phyloP scores from a whole-genome alignment of 2,797 vertebrate genomes.

The Trachops cirrhosus region DNA sequence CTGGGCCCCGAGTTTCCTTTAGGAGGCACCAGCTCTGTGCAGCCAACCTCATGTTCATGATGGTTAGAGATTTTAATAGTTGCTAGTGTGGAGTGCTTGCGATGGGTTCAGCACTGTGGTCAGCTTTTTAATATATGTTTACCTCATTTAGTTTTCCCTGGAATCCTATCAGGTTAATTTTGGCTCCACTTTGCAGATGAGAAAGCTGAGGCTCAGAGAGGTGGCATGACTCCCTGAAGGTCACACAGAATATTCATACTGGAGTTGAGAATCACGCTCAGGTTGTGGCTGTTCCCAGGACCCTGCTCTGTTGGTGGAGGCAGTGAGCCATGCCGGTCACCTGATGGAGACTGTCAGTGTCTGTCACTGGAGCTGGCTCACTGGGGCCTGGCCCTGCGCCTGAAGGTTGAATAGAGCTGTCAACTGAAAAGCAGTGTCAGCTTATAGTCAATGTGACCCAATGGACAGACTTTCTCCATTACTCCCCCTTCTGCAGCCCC shows the following conservation, averaged over 20 bases:
- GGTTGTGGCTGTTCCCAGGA: background rate
- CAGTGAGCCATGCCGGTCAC: background rate
- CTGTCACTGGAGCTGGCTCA: background rate
- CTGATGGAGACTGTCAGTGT: background rate
- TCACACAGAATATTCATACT: background rate
- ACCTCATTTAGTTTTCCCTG: background rate
- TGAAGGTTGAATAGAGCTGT: background rate
- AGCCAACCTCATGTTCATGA: background rate
- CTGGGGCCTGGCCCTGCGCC: background rate
- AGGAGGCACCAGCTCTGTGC: background rate
- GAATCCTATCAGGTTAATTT: background rate
- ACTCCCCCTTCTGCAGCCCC: background rate
- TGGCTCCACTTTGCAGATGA: background rate
- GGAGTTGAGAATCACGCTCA: background rate
- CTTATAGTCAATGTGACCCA: rapidly evolving
- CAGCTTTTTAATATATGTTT: background rate
- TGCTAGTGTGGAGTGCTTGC: background rate
- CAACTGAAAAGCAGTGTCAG: background rate
- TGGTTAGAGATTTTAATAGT: background rate
- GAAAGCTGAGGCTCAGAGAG: background rate
- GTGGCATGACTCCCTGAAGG: background rate
- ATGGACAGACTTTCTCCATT: background rate
- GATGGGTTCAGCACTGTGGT: background rate
- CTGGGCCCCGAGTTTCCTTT: background rate
- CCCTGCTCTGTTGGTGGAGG: background rate